Conservation (phyloP, 2,113 vertebrate species). For the Gulo gulo region DNA sequence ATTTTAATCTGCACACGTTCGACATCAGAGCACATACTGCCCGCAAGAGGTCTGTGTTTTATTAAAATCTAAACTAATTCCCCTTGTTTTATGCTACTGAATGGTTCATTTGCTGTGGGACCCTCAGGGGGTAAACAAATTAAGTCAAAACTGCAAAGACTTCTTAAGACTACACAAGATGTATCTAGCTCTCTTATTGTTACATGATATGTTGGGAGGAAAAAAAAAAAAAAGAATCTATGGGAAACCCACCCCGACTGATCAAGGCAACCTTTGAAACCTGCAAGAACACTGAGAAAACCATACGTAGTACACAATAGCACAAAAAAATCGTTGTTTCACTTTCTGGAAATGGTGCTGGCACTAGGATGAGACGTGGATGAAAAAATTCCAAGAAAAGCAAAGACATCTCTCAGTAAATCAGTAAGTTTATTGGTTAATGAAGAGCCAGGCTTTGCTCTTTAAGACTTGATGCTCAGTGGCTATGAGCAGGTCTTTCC, state of each 20-base stretch:
- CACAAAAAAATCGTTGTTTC: conserved; percentile 40
- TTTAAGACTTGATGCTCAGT: conserved; percentile 72
- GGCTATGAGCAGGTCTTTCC: conserved; percentile 71
- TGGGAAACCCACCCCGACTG: conserved; percentile 34
- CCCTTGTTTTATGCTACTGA: conserved; percentile 76
- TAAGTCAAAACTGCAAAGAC: conserved; percentile 77
- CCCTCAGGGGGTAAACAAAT: conserved; percentile 70
- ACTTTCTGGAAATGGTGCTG: conserved; percentile 57
- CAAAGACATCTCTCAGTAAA: conserved; percentile 49
- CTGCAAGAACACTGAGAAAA: conserved; percentile 37
- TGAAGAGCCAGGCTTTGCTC: conserved; percentile 53
- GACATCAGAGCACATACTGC: conserved; percentile 60
- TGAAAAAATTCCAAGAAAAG: conserved; percentile 19
- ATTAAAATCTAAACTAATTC: conserved; percentile 79
- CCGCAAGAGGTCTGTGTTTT: conserved; percentile 75
- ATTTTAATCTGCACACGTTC: conserved; percentile 66
- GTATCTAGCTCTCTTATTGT: conserved; percentile 59
- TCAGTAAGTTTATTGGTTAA: conserved; percentile 71
- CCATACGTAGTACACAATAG: background rate
- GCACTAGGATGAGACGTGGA: conserved; percentile 13
- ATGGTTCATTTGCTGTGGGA: conserved; percentile 79
- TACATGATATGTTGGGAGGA: background rate
- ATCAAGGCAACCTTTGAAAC: conserved; percentile 61
- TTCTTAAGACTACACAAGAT: conserved; percentile 74
- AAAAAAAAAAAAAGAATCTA: background rate